Evolutionary conservation across 2,797 vertebrate genomes (phyloP), one percentile per base, ranked within the genome.

Genomic region (Antennarius maculatus): DNA sequence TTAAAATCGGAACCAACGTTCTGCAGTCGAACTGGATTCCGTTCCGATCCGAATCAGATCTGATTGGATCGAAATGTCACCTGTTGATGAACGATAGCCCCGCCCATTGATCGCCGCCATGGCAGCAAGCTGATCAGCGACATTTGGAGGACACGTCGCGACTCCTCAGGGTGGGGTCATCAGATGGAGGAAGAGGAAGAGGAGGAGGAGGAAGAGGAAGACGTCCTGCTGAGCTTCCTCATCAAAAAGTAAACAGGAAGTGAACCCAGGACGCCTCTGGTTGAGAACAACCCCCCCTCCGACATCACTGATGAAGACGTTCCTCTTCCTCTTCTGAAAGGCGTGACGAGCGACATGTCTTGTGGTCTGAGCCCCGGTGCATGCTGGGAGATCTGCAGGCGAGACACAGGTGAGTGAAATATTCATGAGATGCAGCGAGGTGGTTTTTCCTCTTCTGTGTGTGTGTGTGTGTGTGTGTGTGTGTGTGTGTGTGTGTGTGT

Each of bases 241-340:
- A 92, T 92, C 52, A 92, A 93, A 90, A 87, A 89, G 74, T 90
- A 83, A 92, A 87, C 56, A 86, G 80, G 79, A 88, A 88, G 88
- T 86, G 79, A 78, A 92, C 51, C 86, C 65, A 80, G 66, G 72
- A 81, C 61, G 66, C 80, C 81, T 79, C 43, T 65, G 83, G 71
- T 69, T 70, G 69, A 23, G 23, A 23, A 23, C 23, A 2, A 23
- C 23, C 23, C 28, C 8, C 56, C 31, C 12, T 57, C 60, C 74
- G 7, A 4, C 46, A 55, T 34, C 75, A 59, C 49, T 23, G 23
- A 23, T 23, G 23, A 23, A 23, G 23, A 23, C 2, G 23, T 23
- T 23, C 23, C 23, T 23, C 23, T 23, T 23, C 23, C 23, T 23
- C 23, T 23, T 23, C 23, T 23, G 23, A 23, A 23, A 23, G 23